Base-by-base conservation (phyloP, 2,888 invertebrate species). In the Mimumesa dahlbomi region DNA sequence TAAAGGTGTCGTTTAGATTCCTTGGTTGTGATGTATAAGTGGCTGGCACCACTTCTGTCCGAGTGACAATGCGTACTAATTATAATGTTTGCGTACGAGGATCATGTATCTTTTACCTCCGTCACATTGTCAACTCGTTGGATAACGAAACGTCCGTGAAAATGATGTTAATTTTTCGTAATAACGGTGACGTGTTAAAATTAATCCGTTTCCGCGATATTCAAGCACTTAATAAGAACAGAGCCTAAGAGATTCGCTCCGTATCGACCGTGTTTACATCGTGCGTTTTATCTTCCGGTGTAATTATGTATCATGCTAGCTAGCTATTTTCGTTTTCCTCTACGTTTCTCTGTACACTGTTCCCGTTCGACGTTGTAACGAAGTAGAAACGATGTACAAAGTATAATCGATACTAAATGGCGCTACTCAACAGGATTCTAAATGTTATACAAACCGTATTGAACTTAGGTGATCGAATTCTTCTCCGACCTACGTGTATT, bases 31-130 rank as follows among this genome's bases (percentile, higher is more conserved):
- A 76, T 56, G 54, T 48, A 62, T 46, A 66, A 72, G 75, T 78
- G 77, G 77, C 77, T 75, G 77, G 77, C 53, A 77, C 77, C 77
- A 78, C 77, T 77, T 77, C 18, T 36, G 43, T 59, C 58, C 62
- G 43, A 49, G 52, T 46, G 69, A 63, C 58, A 62, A 62, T 65
- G 45, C 45, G 31, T 50, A 67, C 11, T 73, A 68, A 59, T 56
- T 58, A 54, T 62, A 54, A 46, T 19, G 42, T 61, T 57, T 53
- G 40, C 38, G 52, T 49, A 53, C 34, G 40, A 21, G 25, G 25
- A 38, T 73, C 45, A 4, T 46, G 61, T 68, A 61, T 74, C 68
- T 65, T 61, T 58, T 64, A 61, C 53, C 72, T 49, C 56, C 52
- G 43, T 57, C 72, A 59, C 40, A 36, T 43, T 38, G 50, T 56